These are phyloP conservation scores for Morinoia aosen DNA, from an alignment of 2,888 invertebrate genomes.

Conservation along the genomic window DNA sequence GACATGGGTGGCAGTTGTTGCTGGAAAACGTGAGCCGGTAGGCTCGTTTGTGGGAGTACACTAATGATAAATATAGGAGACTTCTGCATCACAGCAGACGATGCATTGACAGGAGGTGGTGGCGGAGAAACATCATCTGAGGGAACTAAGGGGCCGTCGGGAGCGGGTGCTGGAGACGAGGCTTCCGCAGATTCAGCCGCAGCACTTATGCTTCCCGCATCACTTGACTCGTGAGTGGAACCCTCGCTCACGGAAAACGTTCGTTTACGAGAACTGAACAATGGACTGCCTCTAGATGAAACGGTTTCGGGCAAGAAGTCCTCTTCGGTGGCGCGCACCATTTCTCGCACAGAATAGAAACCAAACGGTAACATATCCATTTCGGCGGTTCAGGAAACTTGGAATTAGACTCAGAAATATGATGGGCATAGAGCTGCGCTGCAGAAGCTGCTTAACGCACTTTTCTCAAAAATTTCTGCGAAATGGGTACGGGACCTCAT, in stretches of 20 bases:
- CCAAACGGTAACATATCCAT: constrained; percentile 32
- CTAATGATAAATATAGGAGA: constrained; percentile 42
- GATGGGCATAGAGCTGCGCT: neutral
- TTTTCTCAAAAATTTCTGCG: neutral
- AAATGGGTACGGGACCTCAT: neutral
- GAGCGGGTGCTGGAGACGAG: neutral
- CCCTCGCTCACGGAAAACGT: neutral
- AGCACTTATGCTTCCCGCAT: neutral
- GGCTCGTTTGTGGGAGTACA: neutral
- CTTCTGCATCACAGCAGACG: neutral
- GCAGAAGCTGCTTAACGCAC: neutral
- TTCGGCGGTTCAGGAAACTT: neutral
- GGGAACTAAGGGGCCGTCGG: neutral
- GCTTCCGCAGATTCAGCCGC: neutral
- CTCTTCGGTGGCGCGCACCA: neutral
- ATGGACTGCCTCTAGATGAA: neutral
- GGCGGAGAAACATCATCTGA: neutral
- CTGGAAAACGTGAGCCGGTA: constrained; percentile 15
- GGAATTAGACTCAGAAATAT: neutral
- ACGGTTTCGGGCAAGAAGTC: neutral
- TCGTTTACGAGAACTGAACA: neutral
- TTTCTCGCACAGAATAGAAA: constrained; percentile 19
- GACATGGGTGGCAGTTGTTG: constrained; percentile 5
- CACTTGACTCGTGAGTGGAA: neutral
- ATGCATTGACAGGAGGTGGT: neutral